A percentile compares a stretch with the other conserved stretches of the same genome.
Conservation (phyloP, 1,140 invertebrate species). For the Aphelenchoides fujianensis region DNA sequence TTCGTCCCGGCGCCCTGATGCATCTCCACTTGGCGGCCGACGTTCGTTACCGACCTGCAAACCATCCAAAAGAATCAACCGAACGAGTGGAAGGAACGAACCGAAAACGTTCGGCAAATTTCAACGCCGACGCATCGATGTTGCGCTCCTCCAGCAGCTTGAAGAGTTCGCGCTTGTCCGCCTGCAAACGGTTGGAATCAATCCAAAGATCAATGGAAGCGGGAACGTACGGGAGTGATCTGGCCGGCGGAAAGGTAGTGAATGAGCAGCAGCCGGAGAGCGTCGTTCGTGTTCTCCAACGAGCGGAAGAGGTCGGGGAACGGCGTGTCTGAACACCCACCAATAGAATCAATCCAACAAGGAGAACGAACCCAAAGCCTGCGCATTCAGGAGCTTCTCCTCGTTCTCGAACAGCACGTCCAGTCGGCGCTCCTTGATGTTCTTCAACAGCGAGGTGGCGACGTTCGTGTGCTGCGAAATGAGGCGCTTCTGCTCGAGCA, state of each 20-base stretch:
- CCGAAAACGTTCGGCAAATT: constrained; percentile 54
- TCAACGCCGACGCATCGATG: constrained; percentile 44
- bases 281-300: constrained; percentile 75
- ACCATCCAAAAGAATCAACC: constrained; percentile 13
- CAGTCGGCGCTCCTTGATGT: constrained; percentile 70
- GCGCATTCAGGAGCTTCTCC: constrained; percentile 84
- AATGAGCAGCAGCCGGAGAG: constrained; percentile 89
- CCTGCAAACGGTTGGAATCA: constrained; percentile 20
- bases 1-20: constrained; percentile 86
- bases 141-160: constrained; percentile 39
- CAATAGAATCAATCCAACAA: background rate
- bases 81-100: background rate
- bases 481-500: constrained; percentile 90
- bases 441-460: constrained; percentile 71
- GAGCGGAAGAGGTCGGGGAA: constrained; percentile 25
- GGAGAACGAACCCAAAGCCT: constrained; percentile 38
- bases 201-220: background rate
- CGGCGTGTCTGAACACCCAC: constrained; percentile 11
- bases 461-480: constrained; percentile 98
- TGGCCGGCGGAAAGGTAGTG: constrained; percentile 80
- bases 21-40: constrained; percentile 66
- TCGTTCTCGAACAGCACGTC: constrained; percentile 96
- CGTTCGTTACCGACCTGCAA: constrained; percentile 75
- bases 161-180: constrained; percentile 35
- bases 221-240: constrained; percentile 64